Evolutionary conservation across 2,888 invertebrate species (phyloP).

Genomic region (Netelia melanura): DNA sequence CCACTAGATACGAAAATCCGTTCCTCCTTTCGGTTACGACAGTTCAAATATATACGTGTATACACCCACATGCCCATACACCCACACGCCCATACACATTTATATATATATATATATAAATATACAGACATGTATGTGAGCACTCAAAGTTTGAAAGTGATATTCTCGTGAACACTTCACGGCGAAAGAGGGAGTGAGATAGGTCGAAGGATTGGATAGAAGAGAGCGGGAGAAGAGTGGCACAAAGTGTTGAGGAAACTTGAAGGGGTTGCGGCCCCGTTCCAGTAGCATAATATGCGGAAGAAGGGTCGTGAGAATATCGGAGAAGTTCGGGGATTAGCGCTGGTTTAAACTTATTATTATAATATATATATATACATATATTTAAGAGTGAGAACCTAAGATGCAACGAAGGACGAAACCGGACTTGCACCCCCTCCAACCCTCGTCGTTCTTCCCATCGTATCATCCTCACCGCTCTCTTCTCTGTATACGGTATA

Average conservation of each 20-base stretch:
- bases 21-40: neutral
- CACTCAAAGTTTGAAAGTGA: neutral
- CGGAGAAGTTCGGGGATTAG: conserved; percentile 56
- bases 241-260: conserved; percentile 48
- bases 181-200: conserved; percentile 12
- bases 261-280: conserved; percentile 46
- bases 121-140: no score
- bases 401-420: conserved; percentile 18
- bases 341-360: conserved; percentile 21
- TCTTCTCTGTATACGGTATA: conserved; percentile 1
- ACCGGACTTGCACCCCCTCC: conserved; percentile 31
- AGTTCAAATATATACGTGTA: no score
- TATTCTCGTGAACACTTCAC: conserved; percentile 18
- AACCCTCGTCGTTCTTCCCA: neutral
- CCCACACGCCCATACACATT: no score
- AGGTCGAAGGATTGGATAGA: conserved; percentile 11
- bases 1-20: no score
- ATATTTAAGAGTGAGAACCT: neutral
- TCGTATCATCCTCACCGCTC: neutral
- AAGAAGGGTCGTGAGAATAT: conserved; percentile 47
- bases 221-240: conserved; percentile 29
- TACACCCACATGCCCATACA: no score
- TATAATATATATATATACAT: neutral
- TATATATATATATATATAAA: no score
- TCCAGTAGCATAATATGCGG: conserved; percentile 51